Evolutionary conservation across 2,113 vertebrate species (phyloP).

Genomic region (Mesoclemmys tuberculata): DNA sequence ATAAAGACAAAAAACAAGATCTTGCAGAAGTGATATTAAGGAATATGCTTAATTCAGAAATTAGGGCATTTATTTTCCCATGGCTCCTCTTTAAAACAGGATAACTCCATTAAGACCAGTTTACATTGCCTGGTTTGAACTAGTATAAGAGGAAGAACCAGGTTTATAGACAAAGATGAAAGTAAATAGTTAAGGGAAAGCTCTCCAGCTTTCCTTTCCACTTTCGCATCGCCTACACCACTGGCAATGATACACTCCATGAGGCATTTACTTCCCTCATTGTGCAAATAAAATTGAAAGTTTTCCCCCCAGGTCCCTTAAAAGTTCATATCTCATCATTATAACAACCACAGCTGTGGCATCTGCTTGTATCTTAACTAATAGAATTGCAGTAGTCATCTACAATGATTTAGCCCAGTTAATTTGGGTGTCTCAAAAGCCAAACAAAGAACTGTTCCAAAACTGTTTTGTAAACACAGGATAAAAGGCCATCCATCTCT

Average conservation of each 20-base stretch:
- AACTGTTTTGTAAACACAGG: not conserved
- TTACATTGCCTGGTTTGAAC: conserved; percentile 28
- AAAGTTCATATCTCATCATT: not conserved
- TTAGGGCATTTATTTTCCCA: not conserved
- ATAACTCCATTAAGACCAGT: not conserved
- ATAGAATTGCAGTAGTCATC: not conserved
- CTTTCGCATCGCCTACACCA: not conserved
- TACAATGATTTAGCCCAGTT: not conserved
- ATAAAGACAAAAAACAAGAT: not conserved
- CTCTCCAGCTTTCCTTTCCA: not conserved
- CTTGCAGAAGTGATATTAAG: not conserved
- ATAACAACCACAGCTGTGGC: not conserved
- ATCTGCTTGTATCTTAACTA: not conserved
- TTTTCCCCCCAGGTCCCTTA: not conserved
- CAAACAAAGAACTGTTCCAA: not conserved
- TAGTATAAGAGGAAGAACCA: conserved; percentile 13
- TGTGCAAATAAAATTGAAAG: not conserved
- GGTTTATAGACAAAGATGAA: not conserved
- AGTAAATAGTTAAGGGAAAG: not conserved
- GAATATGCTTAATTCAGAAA: conserved; percentile 30
- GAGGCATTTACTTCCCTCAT: not conserved
- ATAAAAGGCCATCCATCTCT: not conserved
- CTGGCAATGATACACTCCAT: not conserved
- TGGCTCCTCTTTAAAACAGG: not conserved
- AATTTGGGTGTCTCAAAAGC: not conserved